Evolutionary conservation across 2,888 invertebrate species (phyloP).

Genomic region (Melieria crassipennis): DNA sequence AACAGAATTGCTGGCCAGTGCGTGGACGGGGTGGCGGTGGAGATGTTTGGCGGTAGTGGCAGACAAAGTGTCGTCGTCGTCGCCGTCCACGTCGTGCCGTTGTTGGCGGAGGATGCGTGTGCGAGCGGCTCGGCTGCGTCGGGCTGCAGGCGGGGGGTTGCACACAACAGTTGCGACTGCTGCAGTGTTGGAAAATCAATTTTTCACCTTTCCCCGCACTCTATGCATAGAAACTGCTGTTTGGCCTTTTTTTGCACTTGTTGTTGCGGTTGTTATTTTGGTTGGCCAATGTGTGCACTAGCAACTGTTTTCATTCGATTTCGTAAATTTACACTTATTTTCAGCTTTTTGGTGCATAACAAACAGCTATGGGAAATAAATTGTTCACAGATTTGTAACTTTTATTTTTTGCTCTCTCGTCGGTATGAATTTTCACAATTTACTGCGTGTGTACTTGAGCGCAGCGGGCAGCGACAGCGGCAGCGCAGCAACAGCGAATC

Average conservation of each 20-base stretch:
- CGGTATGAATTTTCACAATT: background rate
- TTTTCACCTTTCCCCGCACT: background rate
- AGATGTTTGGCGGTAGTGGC: background rate
- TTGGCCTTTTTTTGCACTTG: background rate
- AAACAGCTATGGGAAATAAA: background rate
- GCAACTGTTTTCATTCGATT: background rate
- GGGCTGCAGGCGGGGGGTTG: background rate
- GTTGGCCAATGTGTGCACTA: background rate
- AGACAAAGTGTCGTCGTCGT: slow-evolving; percentile 5
- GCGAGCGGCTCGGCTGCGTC: background rate
- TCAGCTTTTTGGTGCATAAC: background rate
- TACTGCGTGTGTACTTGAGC: background rate
- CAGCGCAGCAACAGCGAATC: background rate
- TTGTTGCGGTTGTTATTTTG: slow-evolving; percentile 1
- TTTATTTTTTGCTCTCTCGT: background rate
- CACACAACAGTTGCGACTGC: background rate
- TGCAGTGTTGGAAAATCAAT: slow-evolving; percentile 12
- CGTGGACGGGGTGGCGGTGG: no score
- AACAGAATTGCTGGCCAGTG: no score
- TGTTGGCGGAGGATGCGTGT: background rate
- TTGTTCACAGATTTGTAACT: background rate
- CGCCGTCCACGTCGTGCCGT: background rate
- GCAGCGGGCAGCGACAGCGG: background rate
- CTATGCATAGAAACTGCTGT: no score
- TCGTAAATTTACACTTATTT: background rate